phyloP scores from a whole-genome alignment of 2,113 vertebrate genomes.

The Eupsittula cactorum region DNA sequence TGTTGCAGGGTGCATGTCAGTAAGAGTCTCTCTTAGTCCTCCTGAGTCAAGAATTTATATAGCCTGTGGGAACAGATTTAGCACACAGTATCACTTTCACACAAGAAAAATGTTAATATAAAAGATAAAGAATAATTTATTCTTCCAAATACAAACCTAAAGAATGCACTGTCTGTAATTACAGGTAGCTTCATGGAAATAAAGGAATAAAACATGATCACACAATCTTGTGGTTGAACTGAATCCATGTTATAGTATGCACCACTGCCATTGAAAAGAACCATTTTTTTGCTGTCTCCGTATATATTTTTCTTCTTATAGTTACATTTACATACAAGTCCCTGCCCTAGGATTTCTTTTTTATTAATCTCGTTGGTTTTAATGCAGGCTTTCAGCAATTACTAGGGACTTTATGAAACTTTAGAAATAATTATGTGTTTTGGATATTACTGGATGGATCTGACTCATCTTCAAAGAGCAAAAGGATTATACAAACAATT shows the following conservation, averaged over 20 bases:
- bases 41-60: not conserved
- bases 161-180: not conserved
- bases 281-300: not conserved
- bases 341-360: not conserved
- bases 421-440: not conserved
- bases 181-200: not conserved
- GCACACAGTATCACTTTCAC: not conserved
- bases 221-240: not conserved
- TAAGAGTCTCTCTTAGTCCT: not conserved
- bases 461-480: not conserved
- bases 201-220: not conserved
- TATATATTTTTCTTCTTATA: not conserved
- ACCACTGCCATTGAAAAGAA: not conserved
- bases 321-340: not conserved
- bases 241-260: not conserved
- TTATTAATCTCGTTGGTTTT: not conserved
- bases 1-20: not conserved
- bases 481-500: not conserved
- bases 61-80: not conserved
- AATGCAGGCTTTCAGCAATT: not conserved
- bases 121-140: not conserved
- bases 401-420: not conserved
- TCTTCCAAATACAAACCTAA: not conserved
- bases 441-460: not conserved
- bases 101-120: not conserved